phyloP scores from a whole-genome alignment of 2,888 invertebrate species.

The Apamea anceps region DNA sequence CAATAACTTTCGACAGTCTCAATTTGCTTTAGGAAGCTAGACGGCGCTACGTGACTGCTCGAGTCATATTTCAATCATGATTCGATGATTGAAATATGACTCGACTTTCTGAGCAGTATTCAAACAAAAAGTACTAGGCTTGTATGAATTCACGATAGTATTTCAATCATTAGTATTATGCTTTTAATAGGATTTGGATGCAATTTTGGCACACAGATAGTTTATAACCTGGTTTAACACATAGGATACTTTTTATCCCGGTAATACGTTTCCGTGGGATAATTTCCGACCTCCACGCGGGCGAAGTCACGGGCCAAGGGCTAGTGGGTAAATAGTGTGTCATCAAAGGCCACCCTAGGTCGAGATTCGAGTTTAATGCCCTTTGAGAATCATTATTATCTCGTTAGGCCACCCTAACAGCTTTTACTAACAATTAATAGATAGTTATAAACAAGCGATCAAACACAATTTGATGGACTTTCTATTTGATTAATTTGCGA shows the following conservation, averaged over 20 bases:
- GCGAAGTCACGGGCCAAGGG: not conserved
- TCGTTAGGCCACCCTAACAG: constrained; percentile 26
- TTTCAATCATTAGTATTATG: not conserved
- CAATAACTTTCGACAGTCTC: no score
- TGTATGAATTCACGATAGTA: not conserved
- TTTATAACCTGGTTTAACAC: not conserved
- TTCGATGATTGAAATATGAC: no score
- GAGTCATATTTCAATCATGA: no score
- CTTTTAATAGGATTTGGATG: not conserved
- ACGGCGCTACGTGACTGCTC: no score
- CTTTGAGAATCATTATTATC: constrained; percentile 14
- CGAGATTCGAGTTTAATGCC: constrained; percentile 11
- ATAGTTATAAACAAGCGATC: constrained; percentile 16
- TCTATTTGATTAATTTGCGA: constrained; percentile 40
- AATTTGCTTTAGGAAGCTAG: no score
- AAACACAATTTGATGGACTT: constrained; percentile 26
- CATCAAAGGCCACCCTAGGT: constrained; percentile 7
- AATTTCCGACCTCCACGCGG: not conserved
- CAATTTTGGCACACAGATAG: not conserved
- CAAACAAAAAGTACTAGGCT: not conserved
- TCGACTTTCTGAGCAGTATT: no score
- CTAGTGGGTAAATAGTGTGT: not conserved
- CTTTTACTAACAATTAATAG: constrained; percentile 28
- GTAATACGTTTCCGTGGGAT: not conserved
- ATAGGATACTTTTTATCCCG: not conserved